Evolutionary conservation across 2,113 vertebrate genomes (phyloP).

Genomic region (Rutilus rutilus): DNA sequence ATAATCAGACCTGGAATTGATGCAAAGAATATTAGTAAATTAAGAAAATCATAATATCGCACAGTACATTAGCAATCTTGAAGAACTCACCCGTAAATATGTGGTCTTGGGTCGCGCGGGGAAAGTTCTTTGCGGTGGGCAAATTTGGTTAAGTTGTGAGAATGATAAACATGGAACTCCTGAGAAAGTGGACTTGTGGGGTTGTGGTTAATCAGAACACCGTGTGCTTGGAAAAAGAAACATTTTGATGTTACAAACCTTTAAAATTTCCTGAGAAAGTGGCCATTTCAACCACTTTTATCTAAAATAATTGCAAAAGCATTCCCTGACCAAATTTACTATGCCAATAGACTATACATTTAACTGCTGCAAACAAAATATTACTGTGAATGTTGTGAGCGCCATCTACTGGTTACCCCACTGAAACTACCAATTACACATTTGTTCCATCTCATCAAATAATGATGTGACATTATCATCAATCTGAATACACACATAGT

Average conservation of each 20-base stretch:
- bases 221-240: constrained; percentile 54
- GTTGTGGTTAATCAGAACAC: constrained; percentile 56
- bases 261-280: too few species aligned
- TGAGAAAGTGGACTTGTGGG: constrained; percentile 61
- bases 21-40: background rate
- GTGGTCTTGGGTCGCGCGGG: constrained; percentile 50
- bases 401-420: constrained; percentile 47
- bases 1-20: constrained; percentile 62
- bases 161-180: constrained; percentile 58
- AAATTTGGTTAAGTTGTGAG: constrained; percentile 62
- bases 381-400: background rate
- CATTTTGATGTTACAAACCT: background rate
- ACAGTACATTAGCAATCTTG: background rate
- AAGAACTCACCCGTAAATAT: constrained; percentile 33
- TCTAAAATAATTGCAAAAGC: background rate
- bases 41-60: background rate
- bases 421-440: background rate
- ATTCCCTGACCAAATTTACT: background rate
- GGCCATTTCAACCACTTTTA: background rate
- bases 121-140: constrained; percentile 61
- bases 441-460: constrained; percentile 14
- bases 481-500: background rate
- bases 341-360: background rate
- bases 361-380: background rate
- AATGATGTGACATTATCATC: background rate